Evolutionary conservation across 92 coral and sea anemone species (phyloP).

Genomic region (Palythoa grandis): DNA sequence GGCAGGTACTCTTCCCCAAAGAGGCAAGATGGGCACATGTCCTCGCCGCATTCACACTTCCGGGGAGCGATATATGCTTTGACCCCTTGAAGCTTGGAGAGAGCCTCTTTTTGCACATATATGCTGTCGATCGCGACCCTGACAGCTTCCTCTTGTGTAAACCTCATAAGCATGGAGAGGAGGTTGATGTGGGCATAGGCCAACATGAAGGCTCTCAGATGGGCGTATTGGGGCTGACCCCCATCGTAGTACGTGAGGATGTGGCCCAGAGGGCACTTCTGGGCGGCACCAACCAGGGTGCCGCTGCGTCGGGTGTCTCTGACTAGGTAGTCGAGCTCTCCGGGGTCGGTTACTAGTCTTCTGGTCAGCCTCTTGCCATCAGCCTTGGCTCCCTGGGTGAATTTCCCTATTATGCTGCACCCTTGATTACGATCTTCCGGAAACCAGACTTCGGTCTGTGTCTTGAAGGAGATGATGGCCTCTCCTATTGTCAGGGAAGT

Average conservation of each 20-base stretch:
- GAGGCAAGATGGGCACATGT: background rate
- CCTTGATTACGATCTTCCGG: background rate
- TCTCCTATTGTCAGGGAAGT: background rate
- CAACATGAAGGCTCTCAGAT: slow-evolving; percentile 10
- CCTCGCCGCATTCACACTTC: too few species aligned
- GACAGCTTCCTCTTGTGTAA: slow-evolving; percentile 6
- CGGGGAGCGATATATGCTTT: background rate
- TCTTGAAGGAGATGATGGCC: background rate
- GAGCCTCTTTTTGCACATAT: background rate
- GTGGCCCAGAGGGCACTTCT: too few species aligned
- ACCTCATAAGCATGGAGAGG: background rate
- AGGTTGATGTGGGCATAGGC: slow-evolving; percentile 21
- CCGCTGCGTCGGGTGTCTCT: background rate
- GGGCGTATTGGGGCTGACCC: background rate
- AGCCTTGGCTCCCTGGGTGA: slow-evolving; percentile 8
- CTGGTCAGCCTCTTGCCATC: background rate
- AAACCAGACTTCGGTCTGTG: background rate
- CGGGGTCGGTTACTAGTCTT: too few species aligned
- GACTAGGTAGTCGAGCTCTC: background rate
- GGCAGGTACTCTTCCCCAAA: background rate
- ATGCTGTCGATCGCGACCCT: slow-evolving; percentile 34
- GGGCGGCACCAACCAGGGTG: slow-evolving; percentile 1
- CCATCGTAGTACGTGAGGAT: slow-evolving; percentile 18
- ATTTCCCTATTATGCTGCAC: background rate
- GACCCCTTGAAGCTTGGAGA: background rate